Percentiles rank a stretch among this genome's conserved stretches.
These are phyloP conservation scores for Pteria penguin DNA, from an alignment of 2,888 invertebrate species.

Conservation along the genomic window DNA sequence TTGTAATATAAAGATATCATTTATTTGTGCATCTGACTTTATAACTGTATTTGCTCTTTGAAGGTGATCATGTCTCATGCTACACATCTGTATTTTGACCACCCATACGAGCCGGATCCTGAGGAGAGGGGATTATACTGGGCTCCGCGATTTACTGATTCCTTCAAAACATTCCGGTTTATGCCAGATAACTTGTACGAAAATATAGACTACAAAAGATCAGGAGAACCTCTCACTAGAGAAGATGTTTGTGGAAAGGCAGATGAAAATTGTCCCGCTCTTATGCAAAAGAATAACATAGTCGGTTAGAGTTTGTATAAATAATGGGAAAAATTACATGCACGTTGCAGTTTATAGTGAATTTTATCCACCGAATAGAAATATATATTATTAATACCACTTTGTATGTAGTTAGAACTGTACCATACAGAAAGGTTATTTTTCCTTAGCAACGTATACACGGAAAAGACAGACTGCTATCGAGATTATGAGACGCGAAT, in stretches of 20 bases:
- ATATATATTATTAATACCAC: no score
- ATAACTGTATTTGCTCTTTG: conserved; percentile 16
- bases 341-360: no score
- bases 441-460: no score
- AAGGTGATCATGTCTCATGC: conserved; percentile 74
- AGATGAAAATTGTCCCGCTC: conserved; percentile 54
- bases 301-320: conserved; percentile 72
- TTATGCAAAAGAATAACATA: conserved; percentile 69
- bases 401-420: no score
- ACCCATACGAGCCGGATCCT: conserved; percentile 74
- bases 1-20: no score
- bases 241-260: conserved; percentile 59
- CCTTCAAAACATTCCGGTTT: conserved; percentile 67
- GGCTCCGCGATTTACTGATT: conserved; percentile 75
- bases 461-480: no score
- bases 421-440: no score
- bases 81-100: conserved; percentile 74
- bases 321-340: no score
- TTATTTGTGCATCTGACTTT: no score
- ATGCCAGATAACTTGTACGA: conserved; percentile 67
- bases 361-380: no score
- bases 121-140: conserved; percentile 76
- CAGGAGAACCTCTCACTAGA: conserved; percentile 61
- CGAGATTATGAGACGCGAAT: no score
- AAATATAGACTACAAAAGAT: conserved; percentile 60